Percentiles rank a stretch among this genome's conserved stretches.
Evolutionary conservation across 2,797 vertebrate species (phyloP).

Genomic region (Gymnoscopelus microlampas): DNA sequence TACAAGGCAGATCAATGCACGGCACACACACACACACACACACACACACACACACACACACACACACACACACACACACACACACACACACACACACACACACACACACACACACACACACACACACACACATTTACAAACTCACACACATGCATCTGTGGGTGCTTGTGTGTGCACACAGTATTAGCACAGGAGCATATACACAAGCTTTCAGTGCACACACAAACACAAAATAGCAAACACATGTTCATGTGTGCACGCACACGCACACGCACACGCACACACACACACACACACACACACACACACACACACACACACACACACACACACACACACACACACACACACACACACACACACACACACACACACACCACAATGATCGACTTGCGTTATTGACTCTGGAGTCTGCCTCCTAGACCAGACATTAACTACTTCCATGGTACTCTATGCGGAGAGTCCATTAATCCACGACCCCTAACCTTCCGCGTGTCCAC

Average conservation of each 20-base stretch:
- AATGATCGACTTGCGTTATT: background rate
- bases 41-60: constrained; percentile 1
- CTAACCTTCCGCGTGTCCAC: background rate
- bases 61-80: constrained; percentile 25
- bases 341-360: background rate
- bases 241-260: background rate
- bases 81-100: constrained; percentile 44
- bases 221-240: constrained; percentile 22
- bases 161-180: too few species aligned
- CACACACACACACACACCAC: background rate
- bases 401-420: background rate
- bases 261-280: background rate
- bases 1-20: constrained; percentile 58
- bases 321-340: constrained; percentile 12
- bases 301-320: constrained; percentile 15
- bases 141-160: constrained; percentile 21
- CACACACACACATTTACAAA: constrained; percentile 36
- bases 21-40: constrained; percentile 26
- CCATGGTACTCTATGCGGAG: background rate
- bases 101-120: constrained; percentile 35
- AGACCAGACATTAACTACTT: background rate
- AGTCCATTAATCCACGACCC: constrained; percentile 20
- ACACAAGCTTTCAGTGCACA: constrained; percentile 42
- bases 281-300: constrained; percentile 12
- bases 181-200: too few species aligned